Conservation (phyloP, 2,797 vertebrate species). For the Danio albolineatus region DNA sequence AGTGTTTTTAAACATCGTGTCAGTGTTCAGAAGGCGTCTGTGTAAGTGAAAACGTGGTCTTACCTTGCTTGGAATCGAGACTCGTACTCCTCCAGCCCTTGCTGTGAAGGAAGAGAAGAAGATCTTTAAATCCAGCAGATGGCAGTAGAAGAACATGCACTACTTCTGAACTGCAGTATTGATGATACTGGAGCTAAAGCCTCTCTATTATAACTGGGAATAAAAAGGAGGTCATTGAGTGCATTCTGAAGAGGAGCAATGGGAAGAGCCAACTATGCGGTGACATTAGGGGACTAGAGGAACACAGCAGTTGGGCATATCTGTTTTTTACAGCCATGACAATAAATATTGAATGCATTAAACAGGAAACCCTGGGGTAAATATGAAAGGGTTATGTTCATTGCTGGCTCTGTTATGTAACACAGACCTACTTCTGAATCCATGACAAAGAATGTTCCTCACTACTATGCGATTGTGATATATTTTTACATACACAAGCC, state of each 20-base stretch:
- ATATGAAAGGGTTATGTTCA: background rate
- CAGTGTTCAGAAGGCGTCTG: background rate
- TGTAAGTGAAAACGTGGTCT: constrained; percentile 61
- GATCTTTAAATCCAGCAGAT: constrained; percentile 60
- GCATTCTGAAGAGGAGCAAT: constrained; percentile 10
- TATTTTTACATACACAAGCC: constrained; percentile 1
- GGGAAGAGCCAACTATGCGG: background rate
- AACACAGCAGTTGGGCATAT: background rate
- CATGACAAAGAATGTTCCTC: background rate
- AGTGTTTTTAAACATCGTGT: background rate
- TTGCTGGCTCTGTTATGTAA: constrained; percentile 8
- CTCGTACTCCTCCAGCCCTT: constrained; percentile 89
- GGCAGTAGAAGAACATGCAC: constrained; percentile 54
- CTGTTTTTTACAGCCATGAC: too few species aligned
- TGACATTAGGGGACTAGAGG: background rate
- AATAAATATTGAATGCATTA: constrained; percentile 1
- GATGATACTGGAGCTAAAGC: background rate
- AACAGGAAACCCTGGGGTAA: background rate
- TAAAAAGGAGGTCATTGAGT: constrained; percentile 18
- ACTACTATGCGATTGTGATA: background rate
- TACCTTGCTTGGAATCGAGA: constrained; percentile 90
- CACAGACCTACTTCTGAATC: constrained; percentile 22
- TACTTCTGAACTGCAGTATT: background rate
- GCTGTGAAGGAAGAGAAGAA: constrained; percentile 67
- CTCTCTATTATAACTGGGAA: constrained; percentile 7